phyloP scores from a whole-genome alignment of 2,888 invertebrate species.

The Reticulitermes lucifugus region DNA sequence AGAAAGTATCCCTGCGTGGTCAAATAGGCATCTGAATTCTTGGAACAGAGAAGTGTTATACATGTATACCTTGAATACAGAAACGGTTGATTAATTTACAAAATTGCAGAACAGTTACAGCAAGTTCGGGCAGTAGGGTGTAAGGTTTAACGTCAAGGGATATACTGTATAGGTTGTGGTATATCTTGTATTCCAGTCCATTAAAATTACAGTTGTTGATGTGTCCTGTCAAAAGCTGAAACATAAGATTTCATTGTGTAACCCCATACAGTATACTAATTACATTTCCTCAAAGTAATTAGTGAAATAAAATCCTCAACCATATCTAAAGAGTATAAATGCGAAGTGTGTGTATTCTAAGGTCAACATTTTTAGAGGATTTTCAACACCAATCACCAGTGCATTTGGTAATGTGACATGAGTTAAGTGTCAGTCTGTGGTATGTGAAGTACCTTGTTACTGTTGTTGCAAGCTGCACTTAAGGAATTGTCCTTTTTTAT shows the following conservation, averaged over 20 bases:
- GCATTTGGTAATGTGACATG: not conserved
- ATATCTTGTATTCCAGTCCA: not conserved
- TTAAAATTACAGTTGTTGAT: not conserved
- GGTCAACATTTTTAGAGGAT: not conserved
- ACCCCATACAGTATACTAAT: not conserved
- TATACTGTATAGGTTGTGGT: not conserved
- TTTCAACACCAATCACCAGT: conserved; percentile 31
- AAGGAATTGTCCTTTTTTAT: not conserved
- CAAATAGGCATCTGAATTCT: not conserved
- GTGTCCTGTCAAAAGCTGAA: not conserved
- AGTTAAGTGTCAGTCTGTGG: not conserved
- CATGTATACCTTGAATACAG: conserved; percentile 29
- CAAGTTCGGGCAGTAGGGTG: not conserved
- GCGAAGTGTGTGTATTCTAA: conserved; percentile 10
- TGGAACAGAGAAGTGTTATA: conserved; percentile 18
- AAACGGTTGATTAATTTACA: conserved; percentile 9
- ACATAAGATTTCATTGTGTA: conserved; percentile 7
- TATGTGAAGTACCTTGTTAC: not conserved
- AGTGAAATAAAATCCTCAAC: conserved; percentile 23
- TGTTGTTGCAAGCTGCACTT: conserved; percentile 7
- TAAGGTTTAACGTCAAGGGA: not conserved
- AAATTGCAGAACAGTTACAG: conserved; percentile 1
- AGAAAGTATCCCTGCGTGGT: not conserved
- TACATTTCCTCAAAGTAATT: not conserved
- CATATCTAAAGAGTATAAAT: conserved; percentile 16